Conservation (phyloP, 2,113 vertebrate genomes). For the Pituophis catenifer region DNA sequence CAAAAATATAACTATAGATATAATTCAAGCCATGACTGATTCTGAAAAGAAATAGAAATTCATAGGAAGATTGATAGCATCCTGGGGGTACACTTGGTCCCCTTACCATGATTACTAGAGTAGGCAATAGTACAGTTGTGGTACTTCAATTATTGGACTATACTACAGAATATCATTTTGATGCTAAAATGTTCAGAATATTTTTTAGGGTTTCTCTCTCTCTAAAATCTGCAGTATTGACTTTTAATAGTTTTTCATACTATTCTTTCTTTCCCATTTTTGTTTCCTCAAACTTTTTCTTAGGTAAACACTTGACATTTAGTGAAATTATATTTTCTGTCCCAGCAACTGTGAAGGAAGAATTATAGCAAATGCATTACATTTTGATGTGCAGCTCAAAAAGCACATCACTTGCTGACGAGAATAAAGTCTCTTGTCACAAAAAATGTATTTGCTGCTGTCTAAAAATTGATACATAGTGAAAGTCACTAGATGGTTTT, state of each 20-base stretch:
- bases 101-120: not conserved
- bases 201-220: constrained; percentile 11
- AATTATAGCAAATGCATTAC: constrained; percentile 70
- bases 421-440: constrained; percentile 82
- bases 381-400: constrained; percentile 70
- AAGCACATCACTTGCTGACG: constrained; percentile 62
- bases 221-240: constrained; percentile 6
- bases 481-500: constrained; percentile 64
- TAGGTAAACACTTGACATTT: constrained; percentile 73
- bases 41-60: not conserved
- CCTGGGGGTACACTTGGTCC: not conserved
- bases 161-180: not conserved
- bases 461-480: constrained; percentile 72
- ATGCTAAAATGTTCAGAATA: not conserved
- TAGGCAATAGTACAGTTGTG: not conserved
- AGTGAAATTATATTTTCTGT: constrained; percentile 71
- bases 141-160: not conserved
- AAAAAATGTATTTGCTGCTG: constrained; percentile 69
- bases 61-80: not conserved
- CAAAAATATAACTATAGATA: not conserved
- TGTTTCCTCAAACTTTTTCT: constrained; percentile 22
- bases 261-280: constrained; percentile 31
- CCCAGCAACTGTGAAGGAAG: constrained; percentile 44
- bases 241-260: constrained; percentile 17
- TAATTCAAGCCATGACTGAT: not conserved